phyloP scores from a whole-genome alignment of 2,113 vertebrate genomes.

The Megalops atlanticus region DNA sequence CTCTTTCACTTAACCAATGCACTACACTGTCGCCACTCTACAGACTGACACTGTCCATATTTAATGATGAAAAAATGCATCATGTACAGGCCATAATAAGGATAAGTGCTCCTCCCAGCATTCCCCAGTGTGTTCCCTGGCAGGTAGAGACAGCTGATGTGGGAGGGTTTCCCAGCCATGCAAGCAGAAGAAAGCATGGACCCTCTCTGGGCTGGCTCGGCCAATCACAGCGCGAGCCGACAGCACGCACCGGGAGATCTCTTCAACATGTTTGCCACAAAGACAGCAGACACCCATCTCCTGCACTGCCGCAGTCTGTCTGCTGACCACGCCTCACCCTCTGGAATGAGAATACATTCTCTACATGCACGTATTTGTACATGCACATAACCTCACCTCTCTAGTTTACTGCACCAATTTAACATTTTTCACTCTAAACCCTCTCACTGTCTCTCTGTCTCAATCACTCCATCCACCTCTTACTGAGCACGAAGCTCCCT shows the following conservation, averaged over 20 bases:
- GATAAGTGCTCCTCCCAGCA: not conserved
- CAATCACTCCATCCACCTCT: slow-evolving; percentile 22
- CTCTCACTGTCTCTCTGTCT: too few relatives aligned
- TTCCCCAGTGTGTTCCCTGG: not conserved
- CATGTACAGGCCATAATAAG: not conserved
- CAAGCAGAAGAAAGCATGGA: not conserved
- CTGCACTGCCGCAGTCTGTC: not conserved
- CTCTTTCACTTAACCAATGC: too few relatives aligned
- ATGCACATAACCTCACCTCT: not conserved
- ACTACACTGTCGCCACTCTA: too few relatives aligned
- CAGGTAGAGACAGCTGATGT: not conserved
- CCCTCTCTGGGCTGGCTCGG: slow-evolving; percentile 33
- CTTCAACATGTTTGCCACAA: slow-evolving; percentile 9
- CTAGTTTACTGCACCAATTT: not conserved
- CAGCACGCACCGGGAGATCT: slow-evolving; percentile 35
- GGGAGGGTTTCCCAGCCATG: slow-evolving; percentile 4
- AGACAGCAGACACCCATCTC: not conserved
- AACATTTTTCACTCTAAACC: slow-evolving; percentile 23
- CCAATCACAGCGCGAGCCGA: slow-evolving; percentile 37
- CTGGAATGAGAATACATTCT: not conserved
- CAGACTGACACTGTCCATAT: too few relatives aligned
- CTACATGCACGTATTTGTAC: slow-evolving; percentile 5
- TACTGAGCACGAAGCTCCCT: slow-evolving; percentile 22
- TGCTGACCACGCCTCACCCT: not conserved
- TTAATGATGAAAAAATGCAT: not conserved